A percentile compares a stretch with the other conserved stretches of the same genome.
These are phyloP conservation scores for Lottia gigantea DNA, from an alignment of 2,888 invertebrate genomes.

Conservation along the genomic window DNA sequence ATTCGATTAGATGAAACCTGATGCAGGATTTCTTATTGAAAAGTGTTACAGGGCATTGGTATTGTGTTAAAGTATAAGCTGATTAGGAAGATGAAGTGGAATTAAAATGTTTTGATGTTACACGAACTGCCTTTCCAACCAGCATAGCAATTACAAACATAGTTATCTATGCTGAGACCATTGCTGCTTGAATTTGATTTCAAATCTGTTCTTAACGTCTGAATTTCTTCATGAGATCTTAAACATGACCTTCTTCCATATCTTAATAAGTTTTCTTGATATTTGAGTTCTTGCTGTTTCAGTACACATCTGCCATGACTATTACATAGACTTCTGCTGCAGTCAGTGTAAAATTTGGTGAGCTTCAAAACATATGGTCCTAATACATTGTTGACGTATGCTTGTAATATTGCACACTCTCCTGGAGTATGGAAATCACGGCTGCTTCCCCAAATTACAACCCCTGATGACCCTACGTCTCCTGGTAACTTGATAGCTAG, in stretches of 20 bases:
- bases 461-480: slow-evolving; percentile 48
- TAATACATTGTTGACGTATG: slow-evolving; percentile 40
- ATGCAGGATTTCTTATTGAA: too few relatives aligned
- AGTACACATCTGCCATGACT: slow-evolving; percentile 43
- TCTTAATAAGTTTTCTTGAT: slow-evolving; percentile 22
- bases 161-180: slow-evolving; percentile 16
- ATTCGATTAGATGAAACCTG: too few relatives aligned
- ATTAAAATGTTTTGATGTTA: slow-evolving; percentile 11
- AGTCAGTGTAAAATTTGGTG: slow-evolving; percentile 31
- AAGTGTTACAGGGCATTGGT: too few relatives aligned
- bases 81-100: too few relatives aligned
- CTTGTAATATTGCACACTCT: slow-evolving; percentile 38
- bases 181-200: neutral
- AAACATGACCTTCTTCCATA: slow-evolving; percentile 19
- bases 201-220: neutral
- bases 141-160: slow-evolving; percentile 35
- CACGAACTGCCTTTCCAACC: slow-evolving; percentile 37
- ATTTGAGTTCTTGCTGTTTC: slow-evolving; percentile 28
- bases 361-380: slow-evolving; percentile 48
- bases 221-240: slow-evolving; percentile 6
- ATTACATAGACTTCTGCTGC: slow-evolving; percentile 32
- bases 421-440: slow-evolving; percentile 29
- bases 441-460: slow-evolving; percentile 53
- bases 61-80: too few relatives aligned
- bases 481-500: slow-evolving; percentile 44